Percentiles rank a stretch among this genome's conserved stretches.
Evolutionary conservation across 1,140 invertebrate species (phyloP).

Genomic region (Drosophila nannoptera): DNA sequence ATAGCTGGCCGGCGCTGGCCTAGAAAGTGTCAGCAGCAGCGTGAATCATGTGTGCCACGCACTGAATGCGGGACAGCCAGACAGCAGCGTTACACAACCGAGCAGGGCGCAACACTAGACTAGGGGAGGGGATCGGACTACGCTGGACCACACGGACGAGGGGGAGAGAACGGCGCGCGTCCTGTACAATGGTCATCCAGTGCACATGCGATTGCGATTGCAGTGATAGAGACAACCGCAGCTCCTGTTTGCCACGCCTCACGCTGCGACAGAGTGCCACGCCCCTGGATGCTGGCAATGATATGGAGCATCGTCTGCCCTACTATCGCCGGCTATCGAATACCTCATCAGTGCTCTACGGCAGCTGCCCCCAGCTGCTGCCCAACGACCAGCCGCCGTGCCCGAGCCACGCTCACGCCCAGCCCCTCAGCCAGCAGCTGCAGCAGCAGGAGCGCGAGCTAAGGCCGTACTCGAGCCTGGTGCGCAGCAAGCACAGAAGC

Average conservation of each 20-base stretch:
- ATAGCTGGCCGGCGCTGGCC: conserved; percentile 33
- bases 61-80: conserved; percentile 52
- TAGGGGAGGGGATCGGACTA: conserved; percentile 6
- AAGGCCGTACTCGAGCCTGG: conserved; percentile 57
- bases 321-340: conserved; percentile 74
- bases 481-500: conserved; percentile 54
- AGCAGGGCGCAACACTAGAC: background rate
- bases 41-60: conserved; percentile 40
- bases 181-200: conserved; percentile 70
- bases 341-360: conserved; percentile 73
- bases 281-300: conserved; percentile 55
- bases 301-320: conserved; percentile 65
- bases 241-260: conserved; percentile 59
- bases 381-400: conserved; percentile 12
- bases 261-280: conserved; percentile 26
- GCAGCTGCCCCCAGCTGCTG: conserved; percentile 71
- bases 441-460: conserved; percentile 25
- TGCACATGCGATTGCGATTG: conserved; percentile 78
- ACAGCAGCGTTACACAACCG: background rate
- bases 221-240: conserved; percentile 73
- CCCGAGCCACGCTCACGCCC: background rate
- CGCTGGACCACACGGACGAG: conserved; percentile 6
- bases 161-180: conserved; percentile 1
- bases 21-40: conserved; percentile 42
- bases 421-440: conserved; percentile 32